Conservation (phyloP, 2,113 vertebrate genomes). For the Pseudopodoces humilis region DNA sequence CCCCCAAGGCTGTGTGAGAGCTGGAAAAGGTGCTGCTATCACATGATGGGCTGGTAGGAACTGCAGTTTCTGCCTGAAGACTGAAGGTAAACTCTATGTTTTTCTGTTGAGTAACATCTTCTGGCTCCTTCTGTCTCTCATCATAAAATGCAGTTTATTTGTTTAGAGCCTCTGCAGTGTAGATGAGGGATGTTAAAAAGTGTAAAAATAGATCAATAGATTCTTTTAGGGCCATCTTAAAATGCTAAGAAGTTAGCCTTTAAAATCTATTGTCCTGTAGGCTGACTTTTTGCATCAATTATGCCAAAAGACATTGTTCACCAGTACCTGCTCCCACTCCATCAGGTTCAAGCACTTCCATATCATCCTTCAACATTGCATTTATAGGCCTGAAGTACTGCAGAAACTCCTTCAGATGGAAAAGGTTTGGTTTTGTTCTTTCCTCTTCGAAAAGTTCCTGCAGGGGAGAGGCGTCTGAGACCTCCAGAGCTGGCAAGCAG, state of each 20-base stretch:
- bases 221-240: background rate
- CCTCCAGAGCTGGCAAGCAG: background rate
- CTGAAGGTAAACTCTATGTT: background rate
- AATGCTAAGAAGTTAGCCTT: background rate
- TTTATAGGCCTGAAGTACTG: background rate
- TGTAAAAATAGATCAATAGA: background rate
- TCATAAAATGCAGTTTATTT: background rate
- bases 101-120: background rate
- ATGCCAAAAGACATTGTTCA: background rate
- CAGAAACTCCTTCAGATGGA: background rate
- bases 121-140: background rate
- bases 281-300: background rate
- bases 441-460: background rate
- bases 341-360: background rate
- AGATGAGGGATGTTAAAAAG: background rate
- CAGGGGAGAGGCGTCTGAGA: background rate
- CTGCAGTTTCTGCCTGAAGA: background rate
- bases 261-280: background rate
- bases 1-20: background rate
- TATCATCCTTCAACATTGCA: background rate
- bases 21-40: background rate
- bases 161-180: background rate
- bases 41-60: background rate
- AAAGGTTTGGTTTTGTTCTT: background rate
- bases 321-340: background rate